phyloP scores from a whole-genome alignment of 2,113 vertebrate species.

The Psilopogon haemacephalus region DNA sequence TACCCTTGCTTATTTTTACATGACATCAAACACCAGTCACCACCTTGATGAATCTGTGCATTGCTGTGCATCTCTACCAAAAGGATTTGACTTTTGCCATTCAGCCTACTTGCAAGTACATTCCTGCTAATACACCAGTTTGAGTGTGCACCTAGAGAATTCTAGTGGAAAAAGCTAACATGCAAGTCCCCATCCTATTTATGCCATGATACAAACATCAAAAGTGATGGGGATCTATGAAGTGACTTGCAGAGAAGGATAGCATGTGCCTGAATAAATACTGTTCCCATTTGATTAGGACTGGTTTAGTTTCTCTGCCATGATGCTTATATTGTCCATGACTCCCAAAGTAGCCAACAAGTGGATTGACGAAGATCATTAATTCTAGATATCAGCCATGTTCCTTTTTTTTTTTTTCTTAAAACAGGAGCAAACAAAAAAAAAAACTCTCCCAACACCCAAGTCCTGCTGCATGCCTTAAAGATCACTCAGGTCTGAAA shows the following conservation, averaged over 20 bases:
- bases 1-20: neutral
- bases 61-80: neutral
- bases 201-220: neutral
- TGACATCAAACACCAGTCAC: neutral
- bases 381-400: neutral
- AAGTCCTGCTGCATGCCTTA: neutral
- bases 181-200: neutral
- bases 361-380: neutral
- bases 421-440: neutral
- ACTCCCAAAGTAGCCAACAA: neutral
- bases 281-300: neutral
- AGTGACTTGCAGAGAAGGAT: neutral
- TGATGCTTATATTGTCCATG: neutral
- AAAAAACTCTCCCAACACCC: neutral
- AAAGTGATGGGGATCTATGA: neutral
- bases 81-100: neutral
- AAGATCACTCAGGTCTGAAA: neutral
- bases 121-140: no score
- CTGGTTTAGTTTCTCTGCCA: neutral
- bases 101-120: rapidly evolving
- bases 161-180: neutral
- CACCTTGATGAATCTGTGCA: neutral
- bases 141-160: neutral
- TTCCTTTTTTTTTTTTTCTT: neutral
- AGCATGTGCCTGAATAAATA: neutral